A percentile compares a stretch with the other conserved stretches of the same genome.
Evolutionary conservation across 2,888 invertebrate species (phyloP).

Genomic region (Drosophila glabriapex): DNA sequence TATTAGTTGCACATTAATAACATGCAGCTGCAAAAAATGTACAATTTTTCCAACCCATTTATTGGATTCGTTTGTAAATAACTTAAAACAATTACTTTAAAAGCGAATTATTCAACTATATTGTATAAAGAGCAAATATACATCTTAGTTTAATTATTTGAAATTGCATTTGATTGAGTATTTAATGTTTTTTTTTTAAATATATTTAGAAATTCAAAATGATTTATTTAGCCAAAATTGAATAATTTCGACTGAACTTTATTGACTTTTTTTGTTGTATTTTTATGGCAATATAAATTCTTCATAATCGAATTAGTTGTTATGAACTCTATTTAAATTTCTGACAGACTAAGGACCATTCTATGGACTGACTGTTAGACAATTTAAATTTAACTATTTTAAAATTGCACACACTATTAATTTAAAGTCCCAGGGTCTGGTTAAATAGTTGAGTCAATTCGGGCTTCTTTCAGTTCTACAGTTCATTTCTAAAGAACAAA

Average conservation of each 20-base stretch:
- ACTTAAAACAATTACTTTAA: not conserved
- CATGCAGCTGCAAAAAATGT: not conserved
- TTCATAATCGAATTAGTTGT: not conserved
- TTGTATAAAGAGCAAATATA: not conserved
- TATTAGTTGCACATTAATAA: not conserved
- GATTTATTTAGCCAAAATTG: not conserved
- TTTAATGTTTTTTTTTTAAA: not conserved
- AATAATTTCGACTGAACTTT: not conserved
- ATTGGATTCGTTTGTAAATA: not conserved
- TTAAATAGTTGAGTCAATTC: conserved; percentile 61
- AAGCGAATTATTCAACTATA: not conserved
- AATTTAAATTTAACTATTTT: not conserved
- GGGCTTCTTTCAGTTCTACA: conserved; percentile 54
- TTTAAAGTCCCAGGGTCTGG: conserved; percentile 42
- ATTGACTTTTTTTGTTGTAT: not conserved
- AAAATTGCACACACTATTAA: conserved; percentile 28
- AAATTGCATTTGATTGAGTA: too few species aligned
- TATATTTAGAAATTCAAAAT: not conserved
- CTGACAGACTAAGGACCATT: too few species aligned
- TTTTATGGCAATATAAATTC: not conserved
- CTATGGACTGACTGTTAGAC: not conserved
- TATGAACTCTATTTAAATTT: not conserved
- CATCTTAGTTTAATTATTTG: not conserved
- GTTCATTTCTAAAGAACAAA: conserved; percentile 71
- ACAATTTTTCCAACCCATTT: not conserved